A percentile compares a stretch with the other conserved stretches of the same genome.
phyloP scores from a whole-genome alignment of 2,888 invertebrate species.

The Orgyia antiqua region DNA sequence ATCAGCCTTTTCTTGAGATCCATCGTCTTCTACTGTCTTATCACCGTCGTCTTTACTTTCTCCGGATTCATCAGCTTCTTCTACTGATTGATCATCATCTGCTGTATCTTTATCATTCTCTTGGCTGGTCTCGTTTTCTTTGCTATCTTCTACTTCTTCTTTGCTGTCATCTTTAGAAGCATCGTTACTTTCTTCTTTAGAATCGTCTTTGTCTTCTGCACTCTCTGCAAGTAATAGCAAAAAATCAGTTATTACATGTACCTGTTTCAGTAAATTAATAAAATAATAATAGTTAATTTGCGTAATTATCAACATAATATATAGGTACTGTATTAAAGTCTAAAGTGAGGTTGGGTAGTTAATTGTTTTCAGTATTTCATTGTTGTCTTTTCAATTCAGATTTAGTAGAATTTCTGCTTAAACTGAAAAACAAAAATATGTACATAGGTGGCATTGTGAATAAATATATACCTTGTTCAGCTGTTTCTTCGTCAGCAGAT shows the following conservation, averaged over 20 bases:
- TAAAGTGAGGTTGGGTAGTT: too few species aligned
- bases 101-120: slow-evolving; percentile 27
- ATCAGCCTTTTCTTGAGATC: slow-evolving; percentile 64
- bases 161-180: slow-evolving; percentile 28
- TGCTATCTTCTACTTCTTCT: slow-evolving; percentile 35
- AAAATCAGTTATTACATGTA: too few species aligned
- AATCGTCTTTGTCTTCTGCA: slow-evolving; percentile 44
- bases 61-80: slow-evolving; percentile 33
- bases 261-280: too few species aligned
- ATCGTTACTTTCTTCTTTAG: slow-evolving; percentile 36
- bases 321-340: too few species aligned
- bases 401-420: too few species aligned
- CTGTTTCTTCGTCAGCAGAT: slow-evolving; percentile 69
- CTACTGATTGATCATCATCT: slow-evolving; percentile 40
- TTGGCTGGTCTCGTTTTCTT: slow-evolving; percentile 40
- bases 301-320: too few species aligned
- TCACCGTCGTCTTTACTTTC: slow-evolving; percentile 34
- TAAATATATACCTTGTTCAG: slow-evolving; percentile 49
- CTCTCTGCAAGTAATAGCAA: slow-evolving; percentile 44
- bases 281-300: too few species aligned
- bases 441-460: too few species aligned
- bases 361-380: too few species aligned
- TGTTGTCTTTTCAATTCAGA: too few species aligned
- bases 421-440: too few species aligned
- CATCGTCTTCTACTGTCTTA: slow-evolving; percentile 50